Evolutionary conservation across 2,113 vertebrate genomes (phyloP).

Genomic region (Oxyruncus cristatus): DNA sequence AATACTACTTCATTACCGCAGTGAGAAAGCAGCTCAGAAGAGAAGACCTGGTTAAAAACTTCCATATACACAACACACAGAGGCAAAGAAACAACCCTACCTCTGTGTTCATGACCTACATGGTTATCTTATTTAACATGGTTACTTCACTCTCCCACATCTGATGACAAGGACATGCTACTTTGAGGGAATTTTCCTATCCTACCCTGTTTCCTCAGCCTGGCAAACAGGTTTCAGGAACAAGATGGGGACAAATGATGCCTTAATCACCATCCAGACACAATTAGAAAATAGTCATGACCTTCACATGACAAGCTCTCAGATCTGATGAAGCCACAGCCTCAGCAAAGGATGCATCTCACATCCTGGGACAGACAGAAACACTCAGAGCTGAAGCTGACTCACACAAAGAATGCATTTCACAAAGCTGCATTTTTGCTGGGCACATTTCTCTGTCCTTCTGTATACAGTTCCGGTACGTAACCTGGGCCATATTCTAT

Average conservation of each 20-base stretch:
- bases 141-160: neutral
- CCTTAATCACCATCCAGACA: neutral
- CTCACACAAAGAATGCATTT: neutral
- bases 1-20: neutral
- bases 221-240: neutral
- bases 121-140: neutral
- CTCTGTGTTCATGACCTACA: neutral
- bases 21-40: neutral
- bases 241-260: neutral
- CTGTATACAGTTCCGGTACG: neutral
- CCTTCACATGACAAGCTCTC: neutral
- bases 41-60: neutral
- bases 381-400: neutral
- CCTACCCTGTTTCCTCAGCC: neutral
- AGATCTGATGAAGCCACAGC: neutral
- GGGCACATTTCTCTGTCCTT: neutral
- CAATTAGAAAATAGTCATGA: neutral
- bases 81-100: neutral
- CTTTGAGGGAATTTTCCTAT: neutral
- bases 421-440: fast-evolving
- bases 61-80: neutral
- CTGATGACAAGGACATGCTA: neutral
- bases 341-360: neutral
- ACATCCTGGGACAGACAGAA: neutral
- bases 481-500: neutral